phyloP scores from a whole-genome alignment of 30 jellyfish, hydroid and myxozoan genomes.

The Clytia hemisphaerica region DNA sequence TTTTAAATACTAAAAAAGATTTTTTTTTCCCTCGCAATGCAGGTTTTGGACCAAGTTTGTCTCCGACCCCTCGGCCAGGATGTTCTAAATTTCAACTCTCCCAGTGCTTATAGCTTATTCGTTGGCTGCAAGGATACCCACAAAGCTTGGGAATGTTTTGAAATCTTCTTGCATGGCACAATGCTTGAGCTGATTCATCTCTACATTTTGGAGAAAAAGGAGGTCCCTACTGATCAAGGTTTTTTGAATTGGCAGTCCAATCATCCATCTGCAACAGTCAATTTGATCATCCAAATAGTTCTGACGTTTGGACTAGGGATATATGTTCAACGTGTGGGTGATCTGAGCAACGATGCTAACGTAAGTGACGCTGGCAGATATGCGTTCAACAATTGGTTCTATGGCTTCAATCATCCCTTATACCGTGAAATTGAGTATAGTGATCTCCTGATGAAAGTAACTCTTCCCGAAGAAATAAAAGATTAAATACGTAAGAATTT shows the following conservation, averaged over 20 bases:
- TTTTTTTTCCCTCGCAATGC: too few species aligned
- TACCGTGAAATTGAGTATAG: slow-evolving; percentile 9
- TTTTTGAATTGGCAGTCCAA: neutral
- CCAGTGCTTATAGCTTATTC: neutral
- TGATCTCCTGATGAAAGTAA: neutral
- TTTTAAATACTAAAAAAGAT: too few species aligned
- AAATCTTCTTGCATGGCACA: slow-evolving; percentile 11
- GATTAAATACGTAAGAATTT: neutral
- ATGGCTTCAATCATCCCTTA: slow-evolving; percentile 4
- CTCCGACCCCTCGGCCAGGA: slow-evolving; percentile 1
- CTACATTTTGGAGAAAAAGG: neutral
- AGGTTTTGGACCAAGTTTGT: slow-evolving; percentile 1
- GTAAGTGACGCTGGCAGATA: neutral
- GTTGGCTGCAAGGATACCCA: neutral
- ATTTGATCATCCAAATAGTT: neutral
- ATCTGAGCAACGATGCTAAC: neutral
- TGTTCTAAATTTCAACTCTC: slow-evolving; percentile 8
- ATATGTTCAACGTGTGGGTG: neutral
- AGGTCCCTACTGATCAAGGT: neutral
- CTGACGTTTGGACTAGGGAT: slow-evolving; percentile 1
- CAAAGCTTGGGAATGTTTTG: slow-evolving; percentile 10
- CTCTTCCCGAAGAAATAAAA: neutral
- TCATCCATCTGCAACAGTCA: neutral
- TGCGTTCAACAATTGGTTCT: slow-evolving; percentile 1
- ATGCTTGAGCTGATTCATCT: neutral